A percentile compares a stretch with the other conserved stretches of the same genome.
Conservation (phyloP, 2,113 vertebrate species). For the Todiramphus chloris region DNA sequence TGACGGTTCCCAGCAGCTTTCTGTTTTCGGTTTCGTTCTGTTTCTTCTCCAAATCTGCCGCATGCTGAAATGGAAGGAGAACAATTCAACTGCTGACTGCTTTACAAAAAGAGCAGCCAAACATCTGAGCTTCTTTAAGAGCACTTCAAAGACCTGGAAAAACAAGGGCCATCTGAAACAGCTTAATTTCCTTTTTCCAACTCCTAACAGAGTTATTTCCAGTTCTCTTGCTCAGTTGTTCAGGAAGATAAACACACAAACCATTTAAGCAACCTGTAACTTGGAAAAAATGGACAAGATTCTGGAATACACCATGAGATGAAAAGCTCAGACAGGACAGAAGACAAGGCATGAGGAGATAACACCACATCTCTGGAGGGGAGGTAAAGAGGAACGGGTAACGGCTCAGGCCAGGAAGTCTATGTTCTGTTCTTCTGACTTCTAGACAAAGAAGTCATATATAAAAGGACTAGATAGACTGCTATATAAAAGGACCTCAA, state of each 20-base stretch:
- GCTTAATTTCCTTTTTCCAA: background rate
- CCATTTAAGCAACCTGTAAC: background rate
- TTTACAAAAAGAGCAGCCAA: background rate
- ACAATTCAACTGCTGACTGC: background rate
- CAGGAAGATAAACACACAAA: background rate
- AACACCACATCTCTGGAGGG: fast-evolving
- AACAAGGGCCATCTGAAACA: background rate
- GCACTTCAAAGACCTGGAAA: background rate
- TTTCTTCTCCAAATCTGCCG: conserved; percentile 97
- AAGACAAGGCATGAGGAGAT: background rate
- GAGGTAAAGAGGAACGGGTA: background rate
- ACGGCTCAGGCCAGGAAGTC: background rate
- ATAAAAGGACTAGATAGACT: no score
- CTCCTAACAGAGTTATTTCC: background rate
- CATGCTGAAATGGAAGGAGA: conserved; percentile 81
- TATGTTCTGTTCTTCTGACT: background rate
- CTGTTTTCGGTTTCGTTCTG: conserved; percentile 98
- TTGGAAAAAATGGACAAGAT: background rate
- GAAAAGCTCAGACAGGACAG: background rate
- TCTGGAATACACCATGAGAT: background rate
- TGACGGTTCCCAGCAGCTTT: conserved; percentile 93
- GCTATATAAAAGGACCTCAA: background rate
- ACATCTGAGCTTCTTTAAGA: background rate
- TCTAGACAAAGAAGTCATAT: background rate
- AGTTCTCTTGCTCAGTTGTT: background rate